Evolutionary conservation across 2,797 vertebrate genomes (phyloP), one percentile per base, ranked within the genome.

Genomic region (Anguilla anguilla): DNA sequence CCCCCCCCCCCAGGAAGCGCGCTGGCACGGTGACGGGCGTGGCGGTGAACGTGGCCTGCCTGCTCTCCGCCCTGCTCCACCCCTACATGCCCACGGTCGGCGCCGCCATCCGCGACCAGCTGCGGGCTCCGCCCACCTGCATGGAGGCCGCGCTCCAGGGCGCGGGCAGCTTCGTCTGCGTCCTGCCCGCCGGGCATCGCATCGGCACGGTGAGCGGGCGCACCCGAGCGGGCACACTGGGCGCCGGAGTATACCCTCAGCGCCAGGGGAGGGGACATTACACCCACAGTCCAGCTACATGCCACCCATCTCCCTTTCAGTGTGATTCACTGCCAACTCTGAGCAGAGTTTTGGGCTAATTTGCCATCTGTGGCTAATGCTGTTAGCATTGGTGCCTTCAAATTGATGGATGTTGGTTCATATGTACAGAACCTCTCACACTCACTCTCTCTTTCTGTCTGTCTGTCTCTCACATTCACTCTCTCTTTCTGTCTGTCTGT

Each of bases 11-110:
- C 92, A 99, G 98, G 95, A 94, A 95, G 91, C 96, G 97, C 0
- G 97, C 98, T 0, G 97, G 97, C 90, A 98, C 98, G 0, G 98
- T 98, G 92, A 99, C 98, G 0, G 98, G 97, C 0, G 92, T 99
- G 88, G 97, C 98, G 0, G 97, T 99, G 92, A 99, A 99, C 15
- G 90, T 99, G 87, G 96, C 98, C 0, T 96, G 97, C 86, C 89
- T 98, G 89, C 93, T 99, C 61, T 97, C 98, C 0, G 92, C 96
- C 84, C 96, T 99, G 96, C 91, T 99, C 11, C 94, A 96, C 91
- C 98, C 98, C 0, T 99, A 97, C 93, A 97, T 99, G 97, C 98
- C 98, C 0, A 91, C 93, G 0, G 91, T 98, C 90, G 98, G 98
- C 87, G 89, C 93, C 0, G 95, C 96, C 90, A 98, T 99, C 95